These are phyloP conservation scores for Hypena proboscidalis DNA, from an alignment of 2,888 invertebrate genomes.

Conservation along the genomic window DNA sequence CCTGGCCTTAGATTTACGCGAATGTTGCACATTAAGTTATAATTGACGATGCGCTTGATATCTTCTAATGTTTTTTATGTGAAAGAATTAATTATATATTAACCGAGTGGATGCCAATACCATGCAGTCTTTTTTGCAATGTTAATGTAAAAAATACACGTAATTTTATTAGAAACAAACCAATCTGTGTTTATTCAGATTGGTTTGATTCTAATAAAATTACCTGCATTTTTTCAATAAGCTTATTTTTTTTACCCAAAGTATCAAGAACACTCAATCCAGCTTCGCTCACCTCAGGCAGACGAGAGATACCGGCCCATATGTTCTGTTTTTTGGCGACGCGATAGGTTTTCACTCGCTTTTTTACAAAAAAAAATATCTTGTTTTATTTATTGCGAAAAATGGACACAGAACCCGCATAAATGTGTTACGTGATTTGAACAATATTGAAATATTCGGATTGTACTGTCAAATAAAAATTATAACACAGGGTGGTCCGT, in stretches of 20 bases:
- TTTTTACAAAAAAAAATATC: constrained; percentile 42
- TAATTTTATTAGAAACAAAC: too few species aligned
- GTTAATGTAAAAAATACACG: too few species aligned
- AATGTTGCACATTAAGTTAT: too few species aligned
- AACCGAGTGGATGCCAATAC: too few species aligned
- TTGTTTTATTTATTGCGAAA: constrained; percentile 49
- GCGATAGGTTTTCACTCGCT: constrained; percentile 48
- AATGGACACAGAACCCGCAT: constrained; percentile 53
- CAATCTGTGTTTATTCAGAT: too few species aligned
- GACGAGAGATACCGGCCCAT: constrained; percentile 46
- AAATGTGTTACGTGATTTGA: constrained; percentile 28
- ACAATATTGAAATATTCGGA: constrained; percentile 11
- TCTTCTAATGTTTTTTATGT: too few species aligned
- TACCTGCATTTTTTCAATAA: background rate
- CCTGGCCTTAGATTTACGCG: too few species aligned
- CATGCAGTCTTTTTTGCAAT: too few species aligned
- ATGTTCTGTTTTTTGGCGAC: constrained; percentile 56
- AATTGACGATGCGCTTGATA: too few species aligned
- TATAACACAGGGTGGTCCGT: background rate
- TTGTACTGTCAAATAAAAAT: too few species aligned
- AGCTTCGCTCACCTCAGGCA: constrained; percentile 22
- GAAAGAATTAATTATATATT: too few species aligned
- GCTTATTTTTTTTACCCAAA: constrained; percentile 1
- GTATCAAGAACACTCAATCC: constrained; percentile 21
- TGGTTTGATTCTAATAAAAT: too few species aligned